Base-by-base conservation (phyloP, 2,113 vertebrate genomes). In the Eira barbara region DNA sequence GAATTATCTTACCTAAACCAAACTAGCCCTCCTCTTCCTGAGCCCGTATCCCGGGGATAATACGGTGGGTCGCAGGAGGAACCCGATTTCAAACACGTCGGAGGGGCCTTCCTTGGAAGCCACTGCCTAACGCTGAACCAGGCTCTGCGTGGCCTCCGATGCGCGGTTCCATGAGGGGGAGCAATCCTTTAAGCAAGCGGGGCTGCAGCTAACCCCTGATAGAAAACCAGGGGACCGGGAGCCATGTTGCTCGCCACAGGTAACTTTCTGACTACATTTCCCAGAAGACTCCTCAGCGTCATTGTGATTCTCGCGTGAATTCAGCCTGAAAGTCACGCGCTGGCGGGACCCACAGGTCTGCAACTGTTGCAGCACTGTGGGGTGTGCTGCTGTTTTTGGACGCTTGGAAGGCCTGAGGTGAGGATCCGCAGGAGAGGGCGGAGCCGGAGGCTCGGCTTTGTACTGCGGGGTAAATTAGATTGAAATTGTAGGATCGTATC, bases 221-320 rank as follows among this genome's bases (percentile, higher is more conserved):
- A 13, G 2, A 18, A 91, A 25, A 5, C 21, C 25, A 0, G 29
- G 18, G 25, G 2, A 0, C 6, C 4, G 2, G 6, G 14, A 29
- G 7, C 86, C 92, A 59, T 71, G 7, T 67, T 65, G 4, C 3
- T 12, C 3, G 0, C 9, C 5, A 0, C 45, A 12, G 2, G 25
- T 31, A 6, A 2, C 14, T 49, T 23, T 91, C 13, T 20, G 42
- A 95, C 95, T 97, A 74, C 94, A 36, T 89, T 96, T 97, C 97
- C 97, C 93, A 90, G 97, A 74, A 39, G 81, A 1, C 74, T 9
- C 36, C 6, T 89, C 47, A 42, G 67, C 65, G 23, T 21, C n/a
- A 23, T 23, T n/a, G 63, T 29, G 12, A 27, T 67, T 94, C 95
- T 97, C 97, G 95, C 90, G 94, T 25, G 55, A 94, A 18, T 69